Evolutionary conservation across 2,888 invertebrate species (phyloP), one percentile per base, ranked within the genome.

Genomic region (Cremastobaeus sp.): DNA sequence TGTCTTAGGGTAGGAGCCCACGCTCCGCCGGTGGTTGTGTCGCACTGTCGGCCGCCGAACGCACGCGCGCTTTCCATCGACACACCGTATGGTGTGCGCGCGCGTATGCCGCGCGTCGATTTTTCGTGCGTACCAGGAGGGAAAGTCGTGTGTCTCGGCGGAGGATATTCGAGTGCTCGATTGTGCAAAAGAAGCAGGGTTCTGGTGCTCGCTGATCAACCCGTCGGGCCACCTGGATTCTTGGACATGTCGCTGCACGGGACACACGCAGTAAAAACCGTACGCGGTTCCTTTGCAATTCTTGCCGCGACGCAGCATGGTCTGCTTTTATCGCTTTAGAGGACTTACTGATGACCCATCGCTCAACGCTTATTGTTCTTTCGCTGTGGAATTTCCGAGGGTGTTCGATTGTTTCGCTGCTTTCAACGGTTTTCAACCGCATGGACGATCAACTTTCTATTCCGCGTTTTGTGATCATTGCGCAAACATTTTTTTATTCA

Each of bases 1-100:
- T 60, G 48, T 21, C 37, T 28, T 28, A 50, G 65, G 47, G 39
- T 64, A 59, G 65, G 48, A 69, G 69, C 64, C 60, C 72, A 65
- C 68, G 59, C 64, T 70, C 65, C 60, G 62, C 55, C 66, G 70
- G 66, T 70, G 70, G 72, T 72, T 60, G 55, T 57, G 69, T 76
- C 69, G 47, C 62, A 69, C 72, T 65, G 52, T 43, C 20, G 35
- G 5, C 14, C 28, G 35, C n/a, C n/a, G 21, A 52, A 59, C 71
- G 71, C 71, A 65, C 52, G 72, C 72, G 65, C 72, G 72, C 60
- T 39, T 15, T 35, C 48, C 66, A 34, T 60, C 55, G 60, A 52
- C 52, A 14, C 25, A 41, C 25, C n/a, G 41, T 41, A 35, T 25
- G 1, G 20, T 11, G 65, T 20, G 70, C 70, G 59, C 34, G 48